A percentile compares a stretch with the other conserved stretches of the same genome.
Conservation (phyloP, 1,140 invertebrate genomes). For the Drosophila lacertosa region DNA sequence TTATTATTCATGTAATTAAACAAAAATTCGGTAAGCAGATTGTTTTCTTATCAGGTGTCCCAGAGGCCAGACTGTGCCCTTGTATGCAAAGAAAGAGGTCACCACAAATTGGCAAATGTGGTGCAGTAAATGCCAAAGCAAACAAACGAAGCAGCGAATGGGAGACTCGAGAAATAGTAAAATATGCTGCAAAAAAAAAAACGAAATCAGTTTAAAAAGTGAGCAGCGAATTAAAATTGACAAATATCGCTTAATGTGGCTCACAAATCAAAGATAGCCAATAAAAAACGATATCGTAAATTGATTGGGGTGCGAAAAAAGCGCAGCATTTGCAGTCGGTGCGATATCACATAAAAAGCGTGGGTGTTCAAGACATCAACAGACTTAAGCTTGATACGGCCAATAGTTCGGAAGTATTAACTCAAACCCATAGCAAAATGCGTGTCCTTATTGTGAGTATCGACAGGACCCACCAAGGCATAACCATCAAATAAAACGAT, state of each 20-base stretch:
- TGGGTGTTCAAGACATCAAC: constrained; percentile 52
- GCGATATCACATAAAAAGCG: constrained; percentile 65
- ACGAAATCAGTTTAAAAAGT: constrained; percentile 13
- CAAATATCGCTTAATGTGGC: constrained; percentile 35
- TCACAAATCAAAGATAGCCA: constrained; percentile 34
- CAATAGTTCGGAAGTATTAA: constrained; percentile 51
- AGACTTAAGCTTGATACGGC: constrained; percentile 54
- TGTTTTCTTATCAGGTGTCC: background rate
- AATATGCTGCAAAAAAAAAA: constrained; percentile 2
- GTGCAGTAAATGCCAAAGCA: constrained; percentile 5
- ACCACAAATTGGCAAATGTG: constrained; percentile 14
- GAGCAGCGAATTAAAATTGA: constrained; percentile 37
- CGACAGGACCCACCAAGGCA: background rate
- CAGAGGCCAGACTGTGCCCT: background rate
- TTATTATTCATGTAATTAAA: background rate
- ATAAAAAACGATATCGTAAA: constrained; percentile 35
- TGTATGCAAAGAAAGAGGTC: background rate
- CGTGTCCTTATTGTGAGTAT: constrained; percentile 70
- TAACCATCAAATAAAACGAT: background rate
- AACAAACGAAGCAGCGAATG: background rate
- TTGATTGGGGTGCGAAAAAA: constrained; percentile 37
- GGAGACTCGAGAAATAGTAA: background rate
- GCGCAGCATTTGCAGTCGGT: constrained; percentile 31
- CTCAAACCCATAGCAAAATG: constrained; percentile 54
- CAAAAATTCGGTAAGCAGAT: background rate